Evolutionary conservation across 2,888 invertebrate species (phyloP).

Genomic region (Amphimallon solstitiale): DNA sequence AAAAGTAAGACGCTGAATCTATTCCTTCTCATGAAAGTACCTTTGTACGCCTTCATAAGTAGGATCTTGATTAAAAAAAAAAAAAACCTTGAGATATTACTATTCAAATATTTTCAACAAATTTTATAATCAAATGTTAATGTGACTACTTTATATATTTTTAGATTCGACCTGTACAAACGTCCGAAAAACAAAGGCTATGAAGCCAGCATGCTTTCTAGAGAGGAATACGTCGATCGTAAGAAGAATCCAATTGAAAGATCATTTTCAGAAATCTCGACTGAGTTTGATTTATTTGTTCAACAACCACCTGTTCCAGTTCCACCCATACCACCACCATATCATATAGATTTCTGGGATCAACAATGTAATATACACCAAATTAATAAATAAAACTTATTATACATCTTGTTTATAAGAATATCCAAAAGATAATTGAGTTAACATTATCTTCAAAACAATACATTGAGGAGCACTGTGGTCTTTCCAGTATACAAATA

Average conservation of each 20-base stretch:
- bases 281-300: constrained; percentile 50
- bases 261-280: not conserved
- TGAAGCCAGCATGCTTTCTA: constrained; percentile 7
- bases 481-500: too few species aligned
- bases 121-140: too few species aligned
- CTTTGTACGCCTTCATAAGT: too few species aligned
- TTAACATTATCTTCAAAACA: too few species aligned
- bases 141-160: too few species aligned
- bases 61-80: too few species aligned
- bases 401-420: not conserved
- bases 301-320: constrained; percentile 40
- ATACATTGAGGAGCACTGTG: too few species aligned
- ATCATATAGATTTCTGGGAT: constrained; percentile 55
- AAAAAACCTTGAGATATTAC: too few species aligned
- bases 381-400: constrained; percentile 14
- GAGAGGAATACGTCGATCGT: constrained; percentile 35
- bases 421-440: too few species aligned
- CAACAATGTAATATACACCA: constrained; percentile 49
- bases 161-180: constrained; percentile 41
- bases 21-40: too few species aligned
- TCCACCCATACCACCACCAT: constrained; percentile 47
- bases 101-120: too few species aligned
- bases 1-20: too few species aligned
- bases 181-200: constrained; percentile 37
- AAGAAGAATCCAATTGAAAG: not conserved